Evolutionary conservation across 1,140 invertebrate genomes (phyloP).

Genomic region (Propsilocerus akamusi): DNA sequence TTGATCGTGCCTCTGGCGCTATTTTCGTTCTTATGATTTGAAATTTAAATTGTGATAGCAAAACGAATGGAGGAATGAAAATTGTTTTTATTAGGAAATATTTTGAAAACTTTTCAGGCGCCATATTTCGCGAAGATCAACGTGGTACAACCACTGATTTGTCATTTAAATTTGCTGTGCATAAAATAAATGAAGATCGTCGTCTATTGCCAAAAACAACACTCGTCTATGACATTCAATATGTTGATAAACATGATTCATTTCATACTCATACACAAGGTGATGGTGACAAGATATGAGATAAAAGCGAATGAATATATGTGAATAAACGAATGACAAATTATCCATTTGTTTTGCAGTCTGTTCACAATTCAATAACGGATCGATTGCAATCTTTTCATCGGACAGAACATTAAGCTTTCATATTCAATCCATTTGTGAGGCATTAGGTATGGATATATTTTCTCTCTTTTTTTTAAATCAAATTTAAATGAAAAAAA

Average conservation of each 20-base stretch:
- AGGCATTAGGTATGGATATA: conserved; percentile 60
- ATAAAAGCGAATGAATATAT: too few species aligned
- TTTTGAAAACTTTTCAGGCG: conserved; percentile 39
- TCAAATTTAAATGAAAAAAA: neutral
- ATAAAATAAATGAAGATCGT: conserved; percentile 71
- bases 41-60: too few species aligned
- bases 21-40: too few species aligned
- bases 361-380: conserved; percentile 64
- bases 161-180: conserved; percentile 83
- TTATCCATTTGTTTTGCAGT: conserved; percentile 35
- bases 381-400: conserved; percentile 75
- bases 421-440: conserved; percentile 77
- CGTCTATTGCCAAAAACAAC: conserved; percentile 63
- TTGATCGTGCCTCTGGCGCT: too few species aligned
- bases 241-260: conserved; percentile 60
- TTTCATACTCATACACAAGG: conserved; percentile 80
- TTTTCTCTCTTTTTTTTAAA: neutral
- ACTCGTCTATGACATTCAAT: conserved; percentile 73
- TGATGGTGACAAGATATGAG: too few species aligned
- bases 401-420: conserved; percentile 59
- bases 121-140: conserved; percentile 73
- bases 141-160: conserved; percentile 59
- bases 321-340: neutral
- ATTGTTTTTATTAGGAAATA: neutral
- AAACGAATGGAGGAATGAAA: neutral